Percentiles rank a stretch among this genome's conserved stretches.
Evolutionary conservation across 1,140 invertebrate genomes (phyloP).

Genomic region (Prorops nasuta): DNA sequence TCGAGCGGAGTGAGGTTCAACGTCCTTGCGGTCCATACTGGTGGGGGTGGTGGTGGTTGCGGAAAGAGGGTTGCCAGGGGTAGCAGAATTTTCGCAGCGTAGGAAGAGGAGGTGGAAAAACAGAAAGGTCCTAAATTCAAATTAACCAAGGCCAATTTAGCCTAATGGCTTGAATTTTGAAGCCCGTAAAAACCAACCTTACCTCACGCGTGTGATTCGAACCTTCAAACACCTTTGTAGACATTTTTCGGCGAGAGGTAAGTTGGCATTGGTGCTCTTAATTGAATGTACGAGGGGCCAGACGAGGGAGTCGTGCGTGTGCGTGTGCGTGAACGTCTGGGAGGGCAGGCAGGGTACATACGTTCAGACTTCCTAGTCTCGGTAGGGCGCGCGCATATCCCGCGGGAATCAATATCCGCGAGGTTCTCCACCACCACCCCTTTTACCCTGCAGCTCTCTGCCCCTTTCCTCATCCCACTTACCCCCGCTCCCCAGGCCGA

Average conservation of each 20-base stretch:
- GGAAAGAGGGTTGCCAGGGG: neutral
- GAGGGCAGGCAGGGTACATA: constrained; percentile 32
- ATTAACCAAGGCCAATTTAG: constrained; percentile 24
- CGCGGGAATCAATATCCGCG: constrained; percentile 57
- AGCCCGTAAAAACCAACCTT: constrained; percentile 20
- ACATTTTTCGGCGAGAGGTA: no score
- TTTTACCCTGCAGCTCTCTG: constrained; percentile 13
- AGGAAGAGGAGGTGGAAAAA: neutral
- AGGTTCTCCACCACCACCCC: constrained; percentile 34
- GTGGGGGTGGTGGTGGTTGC: neutral
- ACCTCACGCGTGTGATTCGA: neutral
- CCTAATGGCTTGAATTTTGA: constrained; percentile 22
- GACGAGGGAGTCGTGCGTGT: constrained; percentile 1
- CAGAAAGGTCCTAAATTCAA: constrained; percentile 15
- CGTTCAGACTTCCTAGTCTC: constrained; percentile 38
- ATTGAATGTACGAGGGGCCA: no score
- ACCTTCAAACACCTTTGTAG: neutral
- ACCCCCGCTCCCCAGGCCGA: constrained; percentile 23
- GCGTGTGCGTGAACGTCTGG: constrained; percentile 7
- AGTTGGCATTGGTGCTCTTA: no score
- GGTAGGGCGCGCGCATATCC: constrained; percentile 48
- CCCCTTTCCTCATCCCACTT: constrained; percentile 9
- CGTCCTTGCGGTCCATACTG: constrained; percentile 1
- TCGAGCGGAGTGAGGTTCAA: neutral
- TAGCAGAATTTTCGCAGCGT: neutral